A percentile compares a stretch with the other conserved stretches of the same genome.
These are phyloP conservation scores for Geotrypetes seraphini DNA, from an alignment of 2,797 vertebrate species.

Conservation along the genomic window DNA sequence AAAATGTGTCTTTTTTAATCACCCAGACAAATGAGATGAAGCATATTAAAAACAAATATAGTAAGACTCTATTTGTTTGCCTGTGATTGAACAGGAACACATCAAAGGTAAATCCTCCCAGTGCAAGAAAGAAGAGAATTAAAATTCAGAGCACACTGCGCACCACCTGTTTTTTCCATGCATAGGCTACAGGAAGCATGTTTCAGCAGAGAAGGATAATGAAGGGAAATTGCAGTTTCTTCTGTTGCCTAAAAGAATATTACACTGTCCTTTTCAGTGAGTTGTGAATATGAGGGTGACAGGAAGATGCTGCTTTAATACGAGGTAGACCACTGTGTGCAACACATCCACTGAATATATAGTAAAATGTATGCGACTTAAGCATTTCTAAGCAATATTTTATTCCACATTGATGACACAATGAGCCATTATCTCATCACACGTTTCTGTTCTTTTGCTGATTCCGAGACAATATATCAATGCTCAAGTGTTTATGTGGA, in stretches of 20 bases:
- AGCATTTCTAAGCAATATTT: not conserved
- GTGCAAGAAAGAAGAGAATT: constrained; percentile 45
- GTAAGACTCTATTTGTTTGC: constrained; percentile 29
- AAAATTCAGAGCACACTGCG: constrained; percentile 36
- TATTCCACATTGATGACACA: not conserved
- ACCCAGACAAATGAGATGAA: too few relatives aligned
- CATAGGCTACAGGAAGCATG: constrained; percentile 6
- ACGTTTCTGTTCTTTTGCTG: not conserved
- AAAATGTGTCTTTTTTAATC: too few relatives aligned
- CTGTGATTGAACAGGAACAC: constrained; percentile 35
- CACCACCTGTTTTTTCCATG: constrained; percentile 30
- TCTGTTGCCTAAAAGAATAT: constrained; percentile 8
- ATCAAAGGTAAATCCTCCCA: constrained; percentile 16
- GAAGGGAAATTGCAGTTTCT: constrained; percentile 28
- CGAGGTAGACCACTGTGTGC: not conserved
- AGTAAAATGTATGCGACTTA: not conserved
- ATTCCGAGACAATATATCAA: too few relatives aligned
- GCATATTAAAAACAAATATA: too few relatives aligned
- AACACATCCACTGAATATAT: not conserved
- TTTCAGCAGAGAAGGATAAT: constrained; percentile 20
- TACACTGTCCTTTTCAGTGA: not conserved
- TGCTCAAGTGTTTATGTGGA: not conserved
- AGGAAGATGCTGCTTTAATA: constrained; percentile 7
- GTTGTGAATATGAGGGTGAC: constrained; percentile 16
- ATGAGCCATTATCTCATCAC: not conserved